A percentile compares a stretch with the other conserved stretches of the same genome.
Conservation (phyloP, 1,140 invertebrate species). For the Alviniconcha marisindica region DNA sequence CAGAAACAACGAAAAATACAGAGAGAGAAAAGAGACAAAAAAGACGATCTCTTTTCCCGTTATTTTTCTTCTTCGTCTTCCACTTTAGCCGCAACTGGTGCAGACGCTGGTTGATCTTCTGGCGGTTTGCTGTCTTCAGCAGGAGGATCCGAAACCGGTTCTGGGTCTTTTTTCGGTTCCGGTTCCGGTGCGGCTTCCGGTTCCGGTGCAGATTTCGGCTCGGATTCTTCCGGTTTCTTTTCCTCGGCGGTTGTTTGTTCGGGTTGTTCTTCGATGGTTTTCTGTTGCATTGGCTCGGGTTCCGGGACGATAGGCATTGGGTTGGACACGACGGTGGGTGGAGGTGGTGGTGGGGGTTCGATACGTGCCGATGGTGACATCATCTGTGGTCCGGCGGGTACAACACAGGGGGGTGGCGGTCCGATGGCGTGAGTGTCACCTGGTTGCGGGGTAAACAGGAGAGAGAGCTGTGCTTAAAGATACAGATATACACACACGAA, state of each 20-base stretch:
- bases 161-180: neutral
- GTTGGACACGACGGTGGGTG: slow-evolving; percentile 13
- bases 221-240: neutral
- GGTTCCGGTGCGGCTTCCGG: neutral
- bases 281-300: neutral
- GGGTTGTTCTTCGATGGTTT: neutral
- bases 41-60: neutral
- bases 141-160: too few species aligned
- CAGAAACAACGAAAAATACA: neutral
- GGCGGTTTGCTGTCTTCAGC: too few species aligned
- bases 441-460: neutral
- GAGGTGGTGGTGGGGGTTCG: neutral
- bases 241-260: too few species aligned
- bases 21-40: neutral
- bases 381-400: slow-evolving; percentile 18
- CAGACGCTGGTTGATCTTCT: neutral
- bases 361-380: neutral
- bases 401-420: neutral
- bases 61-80: neutral
- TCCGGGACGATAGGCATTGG: neutral
- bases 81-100: neutral
- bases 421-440: neutral
- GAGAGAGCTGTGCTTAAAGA: neutral
- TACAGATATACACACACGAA: neutral
- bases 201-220: neutral